These are phyloP conservation scores for Flexamia atlantica DNA, from an alignment of 2,888 invertebrate genomes.

Conservation along the genomic window DNA sequence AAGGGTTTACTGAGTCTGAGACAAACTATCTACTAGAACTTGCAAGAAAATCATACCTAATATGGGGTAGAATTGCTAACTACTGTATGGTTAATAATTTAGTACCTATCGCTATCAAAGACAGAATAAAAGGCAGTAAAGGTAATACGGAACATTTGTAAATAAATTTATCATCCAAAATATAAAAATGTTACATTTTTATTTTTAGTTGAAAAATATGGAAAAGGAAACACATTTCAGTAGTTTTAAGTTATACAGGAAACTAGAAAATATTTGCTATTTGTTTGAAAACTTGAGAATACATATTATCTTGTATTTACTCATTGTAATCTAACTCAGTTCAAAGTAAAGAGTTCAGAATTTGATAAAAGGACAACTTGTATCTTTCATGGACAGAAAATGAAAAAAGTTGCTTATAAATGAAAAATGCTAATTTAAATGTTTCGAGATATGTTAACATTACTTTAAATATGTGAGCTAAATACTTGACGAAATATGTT, in stretches of 20 bases:
- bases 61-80: slow-evolving; percentile 9
- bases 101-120: background rate
- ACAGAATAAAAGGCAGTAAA: background rate
- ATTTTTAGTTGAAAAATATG: no score
- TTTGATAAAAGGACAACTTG: background rate
- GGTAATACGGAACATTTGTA: no score
- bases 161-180: no score
- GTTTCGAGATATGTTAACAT: no score
- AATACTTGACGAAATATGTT: no score
- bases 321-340: background rate
- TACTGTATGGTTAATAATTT: background rate
- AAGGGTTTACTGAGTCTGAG: background rate
- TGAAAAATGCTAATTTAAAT: no score
- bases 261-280: background rate
- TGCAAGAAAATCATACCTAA: background rate
- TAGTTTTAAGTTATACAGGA: no score
- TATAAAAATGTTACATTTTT: no score
- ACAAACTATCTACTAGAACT: slow-evolving; percentile 20
- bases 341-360: background rate
- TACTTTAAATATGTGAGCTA: no score
- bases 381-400: no score
- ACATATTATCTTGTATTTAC: background rate
- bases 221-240: no score
- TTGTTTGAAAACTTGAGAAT: background rate
- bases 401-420: no score